Evolutionary conservation across 2,113 vertebrate species (phyloP), one percentile per base, ranked within the genome.

Genomic region (Bos indicus): DNA sequence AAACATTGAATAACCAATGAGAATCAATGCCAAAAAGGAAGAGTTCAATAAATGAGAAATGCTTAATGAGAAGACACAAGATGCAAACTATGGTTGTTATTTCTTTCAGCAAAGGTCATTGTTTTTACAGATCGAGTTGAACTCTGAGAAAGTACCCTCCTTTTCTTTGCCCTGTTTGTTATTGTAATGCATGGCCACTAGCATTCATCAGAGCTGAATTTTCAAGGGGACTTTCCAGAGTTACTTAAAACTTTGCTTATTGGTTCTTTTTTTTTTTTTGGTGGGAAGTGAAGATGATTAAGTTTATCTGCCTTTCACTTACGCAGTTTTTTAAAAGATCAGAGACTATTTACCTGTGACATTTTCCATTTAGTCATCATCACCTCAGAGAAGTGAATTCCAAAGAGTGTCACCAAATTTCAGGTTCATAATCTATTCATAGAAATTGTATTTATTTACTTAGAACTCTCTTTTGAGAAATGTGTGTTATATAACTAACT

Each of bases 321-420:
- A 57, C 23, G 9, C n/a, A 80, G 86, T 46, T 97, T 93, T 97
- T 97, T 96, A 87, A 96, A 93, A 94, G 91, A 96, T 30, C 43
- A 92, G 52, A 88, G 57, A 90, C 19, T 90, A 46, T 97, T 97
- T 96, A 94, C 83, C 62, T 94, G 97, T 95, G 96, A 96, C 95
- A 91, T 93, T 98, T 98, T 91, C 93, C 82, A 97, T 91, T 95
- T 95, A 93, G 93, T 93, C n/a, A 95, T 94, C 94, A 97, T 96
- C 95, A 93, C 56, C 82, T 94, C 52, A 71, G 62, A 94, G 82
- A 40, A 87, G 78, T 43, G 82, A 87, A 91, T 95, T 74, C 40
- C 36, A 71, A n/a, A 88, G 64, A 67, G 48, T 89, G 83, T 88
- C 62, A 80, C 48, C 83, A 88, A 94, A 95, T 14, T 51, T 81